Base-by-base conservation (phyloP, 2,888 invertebrate genomes). In the Agonopterix subpropinquella region DNA sequence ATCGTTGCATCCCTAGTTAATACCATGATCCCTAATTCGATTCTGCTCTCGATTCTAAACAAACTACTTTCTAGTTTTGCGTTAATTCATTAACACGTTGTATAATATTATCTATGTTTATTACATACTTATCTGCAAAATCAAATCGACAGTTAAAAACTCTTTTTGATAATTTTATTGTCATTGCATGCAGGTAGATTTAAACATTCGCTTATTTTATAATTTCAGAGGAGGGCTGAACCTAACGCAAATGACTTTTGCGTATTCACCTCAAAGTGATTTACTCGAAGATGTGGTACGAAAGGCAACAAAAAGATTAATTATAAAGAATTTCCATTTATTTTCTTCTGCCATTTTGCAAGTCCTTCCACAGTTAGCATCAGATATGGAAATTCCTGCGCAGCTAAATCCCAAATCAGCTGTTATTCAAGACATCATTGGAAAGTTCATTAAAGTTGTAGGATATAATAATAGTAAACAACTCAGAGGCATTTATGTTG, bases 241-340 rank as follows among this genome's bases (percentile, higher is more conserved):
- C 57, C 2, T 67, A 15, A 64, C 64, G 7, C 51, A 65, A 39
- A 42, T 86, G 43, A 68, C 81, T 1, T 55, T 91, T 11, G 89
- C 85, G 1, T 91, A 89, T 56, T 84, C 90, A 2, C 91, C 91
- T 2, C 56, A 64, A 4, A 87, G 78, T 64, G 71, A 65, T 7
- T 49, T 76, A 50, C 57, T 87, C 55, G 76, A 83, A 47, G 70
- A 76, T 1, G 74, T 91, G 0, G 49, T 88, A 8, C 66, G 72
- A 57, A 72, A 62, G 46, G 71, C 81, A 3, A 51, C 75, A 0
- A 61, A 70, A 1, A 80, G 70, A 54, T 61, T 86, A 50, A 50
- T 83, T 2, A 43, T 64, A n/a, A 47, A 53, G 2, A 84, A 82
- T 51, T 50, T 66, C 9, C 55, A 68, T 57, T 59, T 72, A 72